A percentile compares a stretch with the other conserved stretches of the same genome.
These are phyloP conservation scores for Bombus sibiricus DNA, from an alignment of 1,140 invertebrate species.

Conservation along the genomic window DNA sequence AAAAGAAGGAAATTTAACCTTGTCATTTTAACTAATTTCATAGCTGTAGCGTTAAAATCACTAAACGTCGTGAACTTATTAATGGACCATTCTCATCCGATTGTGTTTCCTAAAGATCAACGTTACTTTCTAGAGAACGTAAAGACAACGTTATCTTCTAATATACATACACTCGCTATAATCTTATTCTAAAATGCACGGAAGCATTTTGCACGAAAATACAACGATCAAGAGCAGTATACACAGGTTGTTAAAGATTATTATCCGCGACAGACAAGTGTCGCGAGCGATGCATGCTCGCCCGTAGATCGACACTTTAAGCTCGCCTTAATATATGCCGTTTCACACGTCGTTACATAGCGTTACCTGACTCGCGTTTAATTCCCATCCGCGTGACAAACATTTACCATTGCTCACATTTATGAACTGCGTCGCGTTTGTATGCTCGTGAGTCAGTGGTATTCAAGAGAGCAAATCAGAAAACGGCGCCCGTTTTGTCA, in stretches of 20 bases:
- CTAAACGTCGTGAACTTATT: no score
- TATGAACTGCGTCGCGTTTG: neutral
- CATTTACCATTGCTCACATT: neutral
- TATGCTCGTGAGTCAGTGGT: neutral
- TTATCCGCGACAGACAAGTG: neutral
- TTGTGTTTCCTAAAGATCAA: neutral
- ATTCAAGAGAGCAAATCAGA: neutral
- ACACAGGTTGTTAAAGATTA: neutral
- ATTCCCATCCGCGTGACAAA: neutral
- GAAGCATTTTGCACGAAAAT: neutral
- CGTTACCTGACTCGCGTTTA: conserved; percentile 6
- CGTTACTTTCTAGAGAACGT: neutral
- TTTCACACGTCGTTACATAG: neutral
- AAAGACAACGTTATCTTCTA: neutral
- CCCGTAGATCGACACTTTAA: neutral
- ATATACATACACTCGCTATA: neutral
- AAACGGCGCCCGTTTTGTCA: neutral
- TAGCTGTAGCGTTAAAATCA: no score
- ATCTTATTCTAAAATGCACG: neutral
- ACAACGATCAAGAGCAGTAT: neutral
- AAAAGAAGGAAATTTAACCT: no score
- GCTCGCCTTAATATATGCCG: conserved; percentile 25
- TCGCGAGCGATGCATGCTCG: neutral
- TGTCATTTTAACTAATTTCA: no score
- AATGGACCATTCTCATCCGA: no score